Conservation (phyloP, 2,797 vertebrate genomes). For the Chaunax sp. region DNA sequence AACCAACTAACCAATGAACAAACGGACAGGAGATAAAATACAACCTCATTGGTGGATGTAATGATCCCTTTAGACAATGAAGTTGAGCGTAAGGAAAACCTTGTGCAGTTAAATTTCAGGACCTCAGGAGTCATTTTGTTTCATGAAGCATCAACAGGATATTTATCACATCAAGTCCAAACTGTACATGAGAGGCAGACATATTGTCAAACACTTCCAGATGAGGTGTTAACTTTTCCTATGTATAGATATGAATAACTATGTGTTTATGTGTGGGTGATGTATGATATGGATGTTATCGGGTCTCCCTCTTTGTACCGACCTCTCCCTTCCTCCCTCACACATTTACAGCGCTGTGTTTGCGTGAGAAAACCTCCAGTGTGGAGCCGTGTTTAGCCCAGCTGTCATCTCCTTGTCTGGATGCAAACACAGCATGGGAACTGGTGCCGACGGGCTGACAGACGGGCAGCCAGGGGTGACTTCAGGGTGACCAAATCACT, state of each 20-base stretch:
- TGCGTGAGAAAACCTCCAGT: slow-evolving; percentile 56
- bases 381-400: slow-evolving; percentile 68
- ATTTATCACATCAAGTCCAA: not conserved
- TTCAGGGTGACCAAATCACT: slow-evolving; percentile 41
- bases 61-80: too few species aligned
- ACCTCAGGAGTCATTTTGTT: too few species aligned
- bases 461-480: slow-evolving; percentile 18
- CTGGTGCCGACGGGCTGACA: slow-evolving; percentile 46
- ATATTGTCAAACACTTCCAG: slow-evolving; percentile 22
- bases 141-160: too few species aligned
- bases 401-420: slow-evolving; percentile 65
- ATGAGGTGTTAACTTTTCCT: slow-evolving; percentile 17
- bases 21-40: too few species aligned
- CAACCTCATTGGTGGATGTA: too few species aligned
- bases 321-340: slow-evolving; percentile 51
- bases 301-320: slow-evolving; percentile 41
- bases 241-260: slow-evolving; percentile 15
- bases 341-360: slow-evolving; percentile 52
- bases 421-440: slow-evolving; percentile 62
- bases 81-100: too few species aligned
- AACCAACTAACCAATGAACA: too few species aligned
- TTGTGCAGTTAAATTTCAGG: too few species aligned
- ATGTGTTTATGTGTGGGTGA: slow-evolving; percentile 10
- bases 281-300: slow-evolving; percentile 36
- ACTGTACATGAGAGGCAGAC: not conserved